A percentile compares a stretch with the other conserved stretches of the same genome.
phyloP scores from a whole-genome alignment of 2,797 vertebrate genomes.

The Enteromius fasciolatus region DNA sequence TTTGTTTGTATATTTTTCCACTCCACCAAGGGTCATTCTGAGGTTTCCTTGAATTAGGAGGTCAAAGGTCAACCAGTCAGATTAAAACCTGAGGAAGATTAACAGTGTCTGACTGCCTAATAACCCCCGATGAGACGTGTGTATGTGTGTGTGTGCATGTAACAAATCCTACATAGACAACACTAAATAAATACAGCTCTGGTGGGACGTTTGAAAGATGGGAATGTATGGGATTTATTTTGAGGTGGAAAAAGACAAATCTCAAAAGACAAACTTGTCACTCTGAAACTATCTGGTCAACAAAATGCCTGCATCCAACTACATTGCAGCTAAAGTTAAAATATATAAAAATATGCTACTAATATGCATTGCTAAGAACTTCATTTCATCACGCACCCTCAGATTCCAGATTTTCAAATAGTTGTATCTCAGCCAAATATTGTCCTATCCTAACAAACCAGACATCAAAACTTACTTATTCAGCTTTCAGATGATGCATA shows the following conservation, averaged over 20 bases:
- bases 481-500: no score
- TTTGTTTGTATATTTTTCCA: background rate
- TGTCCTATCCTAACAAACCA: no score
- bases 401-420: no score
- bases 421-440: no score
- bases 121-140: conserved; percentile 29
- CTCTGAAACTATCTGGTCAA: background rate
- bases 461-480: no score
- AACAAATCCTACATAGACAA: conserved; percentile 1
- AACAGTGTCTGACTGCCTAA: conserved; percentile 27
- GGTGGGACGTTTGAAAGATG: background rate
- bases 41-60: conserved; percentile 19
- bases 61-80: conserved; percentile 41
- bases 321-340: background rate
- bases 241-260: background rate
- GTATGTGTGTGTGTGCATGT: conserved; percentile 14
- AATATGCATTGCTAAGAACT: no score
- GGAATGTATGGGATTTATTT: background rate
- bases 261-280: no score
- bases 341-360: no score
- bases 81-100: conserved; percentile 46
- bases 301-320: background rate
- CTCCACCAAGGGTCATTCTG: background rate
- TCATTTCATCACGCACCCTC: no score
- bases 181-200: background rate